Evolutionary conservation across 2,113 vertebrate species (phyloP).

Genomic region (Gila orcuttii): DNA sequence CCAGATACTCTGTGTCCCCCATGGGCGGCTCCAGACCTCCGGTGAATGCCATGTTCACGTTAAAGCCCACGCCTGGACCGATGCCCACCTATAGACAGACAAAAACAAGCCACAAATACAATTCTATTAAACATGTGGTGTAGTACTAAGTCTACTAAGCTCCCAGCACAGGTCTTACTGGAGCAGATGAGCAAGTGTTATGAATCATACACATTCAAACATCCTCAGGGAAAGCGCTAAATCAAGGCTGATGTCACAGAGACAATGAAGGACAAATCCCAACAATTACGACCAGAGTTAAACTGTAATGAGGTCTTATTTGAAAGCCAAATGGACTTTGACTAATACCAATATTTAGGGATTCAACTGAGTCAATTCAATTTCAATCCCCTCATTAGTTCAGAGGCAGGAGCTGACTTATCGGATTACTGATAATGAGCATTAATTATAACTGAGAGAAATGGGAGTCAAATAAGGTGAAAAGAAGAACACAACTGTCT

Average conservation of each 20-base stretch:
- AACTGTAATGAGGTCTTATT: slow-evolving; percentile 40
- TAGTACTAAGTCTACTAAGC: neutral
- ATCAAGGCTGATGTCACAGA: slow-evolving; percentile 29
- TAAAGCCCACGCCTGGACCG: slow-evolving; percentile 90
- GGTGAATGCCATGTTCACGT: slow-evolving; percentile 96
- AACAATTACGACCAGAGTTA: slow-evolving; percentile 11
- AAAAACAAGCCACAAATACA: neutral
- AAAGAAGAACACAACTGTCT: neutral
- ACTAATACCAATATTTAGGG: slow-evolving; percentile 42
- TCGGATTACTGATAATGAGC: neutral
- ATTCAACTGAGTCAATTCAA: slow-evolving; percentile 35
- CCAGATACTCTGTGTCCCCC: slow-evolving; percentile 91
- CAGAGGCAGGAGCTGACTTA: slow-evolving; percentile 1
- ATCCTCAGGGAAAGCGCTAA: slow-evolving; percentile 14
- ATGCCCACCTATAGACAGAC: slow-evolving; percentile 82
- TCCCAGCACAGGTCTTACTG: neutral
- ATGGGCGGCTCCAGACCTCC: slow-evolving; percentile 95
- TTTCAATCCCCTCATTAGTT: slow-evolving; percentile 37
- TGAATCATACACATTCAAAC: neutral
- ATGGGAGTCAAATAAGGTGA: neutral
- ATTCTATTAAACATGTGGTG: neutral
- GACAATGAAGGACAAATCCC: slow-evolving; percentile 34
- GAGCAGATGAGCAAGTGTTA: neutral
- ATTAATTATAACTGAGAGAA: slow-evolving; percentile 12
- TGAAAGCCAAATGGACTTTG: slow-evolving; percentile 41